These are phyloP conservation scores for Scrobipalpa atriplicella DNA, from an alignment of 2,888 invertebrate species.

Conservation along the genomic window DNA sequence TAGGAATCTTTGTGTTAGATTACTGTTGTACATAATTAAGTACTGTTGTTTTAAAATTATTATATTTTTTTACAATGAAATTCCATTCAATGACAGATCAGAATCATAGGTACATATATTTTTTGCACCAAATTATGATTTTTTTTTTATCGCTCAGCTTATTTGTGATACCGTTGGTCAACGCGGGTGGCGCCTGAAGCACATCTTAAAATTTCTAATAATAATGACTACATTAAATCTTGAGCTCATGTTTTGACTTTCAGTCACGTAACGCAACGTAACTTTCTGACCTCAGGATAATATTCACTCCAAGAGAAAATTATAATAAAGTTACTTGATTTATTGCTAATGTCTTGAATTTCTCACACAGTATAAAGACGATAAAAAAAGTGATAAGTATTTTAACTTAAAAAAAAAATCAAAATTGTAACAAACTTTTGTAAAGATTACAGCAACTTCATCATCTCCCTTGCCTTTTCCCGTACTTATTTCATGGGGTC, in stretches of 20 bases:
- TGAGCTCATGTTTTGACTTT: slow-evolving; percentile 13
- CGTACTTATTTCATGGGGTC: too few species aligned
- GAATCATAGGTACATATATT: too few species aligned
- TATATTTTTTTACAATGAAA: too few species aligned
- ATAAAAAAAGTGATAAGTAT: too few species aligned
- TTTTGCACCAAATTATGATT: too few species aligned
- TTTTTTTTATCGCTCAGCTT: not conserved
- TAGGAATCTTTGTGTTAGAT: too few species aligned
- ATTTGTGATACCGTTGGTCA: not conserved
- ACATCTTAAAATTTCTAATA: slow-evolving; percentile 27
- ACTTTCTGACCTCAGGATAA: slow-evolving; percentile 9
- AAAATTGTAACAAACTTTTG: too few species aligned
- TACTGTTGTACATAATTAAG: too few species aligned
- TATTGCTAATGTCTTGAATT: not conserved
- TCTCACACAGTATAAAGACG: not conserved
- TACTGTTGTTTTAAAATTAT: too few species aligned
- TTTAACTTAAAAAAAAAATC: too few species aligned
- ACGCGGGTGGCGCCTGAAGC: not conserved
- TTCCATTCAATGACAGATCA: too few species aligned
- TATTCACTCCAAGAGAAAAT: not conserved
- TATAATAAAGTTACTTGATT: not conserved
- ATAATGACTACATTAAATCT: slow-evolving; percentile 31
- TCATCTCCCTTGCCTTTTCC: too few species aligned
- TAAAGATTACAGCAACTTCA: not conserved
- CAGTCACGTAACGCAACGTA: slow-evolving; percentile 13